Conservation (phyloP, 2,888 invertebrate species). For the Drosophila suboccidentalis region DNA sequence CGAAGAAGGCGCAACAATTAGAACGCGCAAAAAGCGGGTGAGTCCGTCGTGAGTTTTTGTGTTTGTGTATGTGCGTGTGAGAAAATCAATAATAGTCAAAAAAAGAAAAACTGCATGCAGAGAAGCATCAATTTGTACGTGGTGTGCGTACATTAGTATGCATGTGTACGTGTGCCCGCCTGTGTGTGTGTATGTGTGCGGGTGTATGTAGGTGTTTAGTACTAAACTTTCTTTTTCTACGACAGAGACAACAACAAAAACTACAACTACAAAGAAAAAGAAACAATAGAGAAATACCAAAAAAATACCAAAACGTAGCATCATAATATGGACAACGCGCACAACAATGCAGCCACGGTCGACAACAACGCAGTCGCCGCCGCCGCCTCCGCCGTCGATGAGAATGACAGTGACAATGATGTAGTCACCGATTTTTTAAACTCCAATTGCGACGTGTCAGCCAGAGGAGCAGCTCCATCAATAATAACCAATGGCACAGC, state of each 20-base stretch:
- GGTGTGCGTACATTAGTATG: slow-evolving; percentile 24
- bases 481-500: slow-evolving; percentile 46
- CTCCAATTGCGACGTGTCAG: slow-evolving; percentile 74
- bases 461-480: not conserved
- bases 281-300: slow-evolving; percentile 48
- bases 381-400: slow-evolving; percentile 62
- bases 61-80: slow-evolving; percentile 39
- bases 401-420: slow-evolving; percentile 86
- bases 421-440: slow-evolving; percentile 85
- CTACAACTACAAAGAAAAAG: slow-evolving; percentile 17
- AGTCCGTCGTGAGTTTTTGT: slow-evolving; percentile 17
- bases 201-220: slow-evolving; percentile 49
- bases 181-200: slow-evolving; percentile 25
- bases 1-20: slow-evolving; percentile 77
- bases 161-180: slow-evolving; percentile 22
- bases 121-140: slow-evolving; percentile 31
- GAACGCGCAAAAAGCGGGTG: slow-evolving; percentile 64
- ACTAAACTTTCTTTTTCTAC: slow-evolving; percentile 80
- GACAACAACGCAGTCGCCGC: slow-evolving; percentile 24
- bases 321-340: slow-evolving; percentile 73
- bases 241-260: slow-evolving; percentile 34
- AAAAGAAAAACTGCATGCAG: slow-evolving; percentile 49
- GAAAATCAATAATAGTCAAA: slow-evolving; percentile 72
- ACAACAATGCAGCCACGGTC: slow-evolving; percentile 56
- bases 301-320: slow-evolving; percentile 41